Conservation (phyloP, 2,888 invertebrate genomes). For the Cryptocephalus primarius region DNA sequence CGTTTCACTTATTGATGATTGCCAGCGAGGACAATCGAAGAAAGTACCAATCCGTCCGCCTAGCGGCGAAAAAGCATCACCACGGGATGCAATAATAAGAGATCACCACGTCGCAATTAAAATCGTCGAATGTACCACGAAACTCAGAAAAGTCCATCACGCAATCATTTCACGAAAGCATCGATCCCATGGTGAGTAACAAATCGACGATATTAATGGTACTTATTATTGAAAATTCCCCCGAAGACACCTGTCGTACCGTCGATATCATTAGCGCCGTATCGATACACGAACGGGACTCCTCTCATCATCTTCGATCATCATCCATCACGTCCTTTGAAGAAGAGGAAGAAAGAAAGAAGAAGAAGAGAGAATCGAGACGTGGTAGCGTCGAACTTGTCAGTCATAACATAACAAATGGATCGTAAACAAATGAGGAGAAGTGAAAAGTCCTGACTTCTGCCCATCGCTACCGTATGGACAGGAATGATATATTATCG, state of each 20-base stretch:
- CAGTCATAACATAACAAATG: slow-evolving; percentile 23
- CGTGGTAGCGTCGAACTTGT: slow-evolving; percentile 24
- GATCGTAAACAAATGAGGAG: slow-evolving; percentile 8
- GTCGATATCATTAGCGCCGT: background rate
- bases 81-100: too few species aligned
- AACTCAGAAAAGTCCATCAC: too few species aligned
- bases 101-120: too few species aligned
- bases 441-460: slow-evolving; percentile 18
- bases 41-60: too few species aligned
- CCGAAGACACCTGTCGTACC: background rate
- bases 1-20: too few species aligned
- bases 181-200: too few species aligned
- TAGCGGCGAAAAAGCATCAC: too few species aligned
- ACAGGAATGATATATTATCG: slow-evolving; percentile 15
- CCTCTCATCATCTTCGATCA: background rate
- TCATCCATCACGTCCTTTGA: background rate
- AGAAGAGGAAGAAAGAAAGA: background rate
- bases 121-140: too few species aligned
- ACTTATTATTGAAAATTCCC: too few species aligned
- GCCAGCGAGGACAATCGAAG: too few species aligned
- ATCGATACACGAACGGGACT: background rate
- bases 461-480: slow-evolving; percentile 17
- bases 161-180: too few species aligned
- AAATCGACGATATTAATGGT: too few species aligned
- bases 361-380: background rate